Conservation (phyloP, 2,113 vertebrate genomes). For the Silurus meridionalis region DNA sequence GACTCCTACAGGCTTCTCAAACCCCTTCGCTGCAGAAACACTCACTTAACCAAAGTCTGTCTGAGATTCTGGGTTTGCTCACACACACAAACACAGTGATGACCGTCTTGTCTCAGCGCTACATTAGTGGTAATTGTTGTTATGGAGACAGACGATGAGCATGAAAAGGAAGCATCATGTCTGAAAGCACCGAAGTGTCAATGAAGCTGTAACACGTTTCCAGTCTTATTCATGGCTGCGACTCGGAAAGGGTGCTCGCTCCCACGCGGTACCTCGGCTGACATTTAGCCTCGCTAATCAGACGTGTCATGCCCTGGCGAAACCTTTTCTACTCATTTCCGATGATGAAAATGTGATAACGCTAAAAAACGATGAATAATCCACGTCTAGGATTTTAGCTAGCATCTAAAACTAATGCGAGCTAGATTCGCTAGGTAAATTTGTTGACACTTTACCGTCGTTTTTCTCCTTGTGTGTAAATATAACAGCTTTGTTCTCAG, state of each 20-base stretch:
- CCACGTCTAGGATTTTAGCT: neutral
- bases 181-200: neutral
- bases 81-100: neutral
- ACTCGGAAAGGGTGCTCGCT: slow-evolving; percentile 18
- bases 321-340: neutral
- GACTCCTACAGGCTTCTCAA: slow-evolving; percentile 36
- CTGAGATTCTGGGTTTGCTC: neutral
- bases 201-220: neutral
- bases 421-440: neutral
- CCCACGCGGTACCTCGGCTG: neutral
- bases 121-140: slow-evolving; percentile 31
- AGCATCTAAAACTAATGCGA: neutral
- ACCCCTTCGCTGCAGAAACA: slow-evolving; percentile 5
- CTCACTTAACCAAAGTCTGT: slow-evolving; percentile 25
- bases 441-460: neutral
- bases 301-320: neutral
- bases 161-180: neutral
- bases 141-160: slow-evolving; percentile 36
- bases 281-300: slow-evolving; percentile 21
- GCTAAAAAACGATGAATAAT: neutral
- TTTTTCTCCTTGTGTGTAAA: neutral
- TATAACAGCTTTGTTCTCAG: neutral
- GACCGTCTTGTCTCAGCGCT: neutral
- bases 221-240: neutral
- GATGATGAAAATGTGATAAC: neutral